Conservation (phyloP, 2,797 vertebrate species). For the Halcyon smyrnensis region DNA sequence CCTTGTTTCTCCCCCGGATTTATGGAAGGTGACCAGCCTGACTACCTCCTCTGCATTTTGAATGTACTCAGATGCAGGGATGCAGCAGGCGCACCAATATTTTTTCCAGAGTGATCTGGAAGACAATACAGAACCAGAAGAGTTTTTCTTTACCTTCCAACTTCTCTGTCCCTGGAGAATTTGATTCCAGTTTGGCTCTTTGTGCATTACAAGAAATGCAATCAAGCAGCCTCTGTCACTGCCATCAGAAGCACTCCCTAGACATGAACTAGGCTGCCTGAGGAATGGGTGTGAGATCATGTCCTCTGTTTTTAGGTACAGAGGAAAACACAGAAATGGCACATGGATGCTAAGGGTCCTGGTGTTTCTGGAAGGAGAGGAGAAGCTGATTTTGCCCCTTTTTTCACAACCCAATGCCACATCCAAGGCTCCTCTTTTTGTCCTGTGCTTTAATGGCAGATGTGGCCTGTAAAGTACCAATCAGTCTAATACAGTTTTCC, state of each 20-base stretch:
- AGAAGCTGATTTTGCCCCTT: not conserved
- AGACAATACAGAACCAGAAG: not conserved
- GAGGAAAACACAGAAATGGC: not conserved
- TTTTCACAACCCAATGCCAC: not conserved
- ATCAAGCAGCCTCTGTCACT: not conserved
- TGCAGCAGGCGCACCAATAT: not conserved
- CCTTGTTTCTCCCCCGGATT: not conserved
- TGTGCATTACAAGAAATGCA: not conserved
- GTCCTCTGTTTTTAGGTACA: not conserved
- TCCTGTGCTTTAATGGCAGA: not conserved
- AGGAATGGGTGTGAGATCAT: not conserved
- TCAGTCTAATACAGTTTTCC: not conserved
- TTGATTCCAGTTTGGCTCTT: slow-evolving; percentile 37
- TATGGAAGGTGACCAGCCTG: slow-evolving; percentile 35
- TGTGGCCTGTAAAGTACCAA: rapidly evolving
- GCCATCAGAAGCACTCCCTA: not conserved
- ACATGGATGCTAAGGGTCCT: not conserved
- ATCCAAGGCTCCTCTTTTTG: not conserved
- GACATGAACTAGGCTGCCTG: not conserved
- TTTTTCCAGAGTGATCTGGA: not conserved
- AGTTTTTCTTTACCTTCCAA: not conserved
- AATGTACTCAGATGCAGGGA: not conserved
- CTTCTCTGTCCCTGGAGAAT: not conserved
- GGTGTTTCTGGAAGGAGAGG: not conserved
- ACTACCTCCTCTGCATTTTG: not conserved